Percentiles rank a stretch among this genome's conserved stretches.
Evolutionary conservation across 2,888 invertebrate species (phyloP).

Genomic region (Apotomis turbidana): DNA sequence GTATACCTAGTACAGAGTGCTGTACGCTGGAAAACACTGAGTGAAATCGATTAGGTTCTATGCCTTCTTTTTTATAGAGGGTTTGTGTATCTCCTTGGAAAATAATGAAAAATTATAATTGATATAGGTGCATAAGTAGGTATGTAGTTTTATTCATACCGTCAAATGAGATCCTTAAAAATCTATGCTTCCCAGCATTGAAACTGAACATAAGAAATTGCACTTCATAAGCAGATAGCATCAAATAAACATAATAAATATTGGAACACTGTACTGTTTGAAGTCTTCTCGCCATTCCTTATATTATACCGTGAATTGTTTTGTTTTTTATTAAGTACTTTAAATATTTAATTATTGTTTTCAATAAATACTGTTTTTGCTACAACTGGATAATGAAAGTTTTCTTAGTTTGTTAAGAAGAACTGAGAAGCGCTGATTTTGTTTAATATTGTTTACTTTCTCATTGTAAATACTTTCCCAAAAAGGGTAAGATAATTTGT

Average conservation of each 20-base stretch:
- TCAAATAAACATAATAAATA: constrained; percentile 15
- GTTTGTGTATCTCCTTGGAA: neutral
- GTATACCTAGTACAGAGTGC: constrained; percentile 30
- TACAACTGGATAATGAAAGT: constrained; percentile 3
- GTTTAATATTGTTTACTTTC: constrained; percentile 16
- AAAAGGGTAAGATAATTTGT: constrained; percentile 49
- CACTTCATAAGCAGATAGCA: constrained; percentile 8
- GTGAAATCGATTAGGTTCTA: constrained; percentile 19
- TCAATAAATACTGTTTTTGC: constrained; percentile 13
- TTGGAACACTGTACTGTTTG: constrained; percentile 37
- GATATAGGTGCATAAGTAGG: constrained; percentile 28
- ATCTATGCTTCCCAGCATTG: constrained; percentile 18
- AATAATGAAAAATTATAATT: neutral
- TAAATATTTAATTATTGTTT: constrained; percentile 19
- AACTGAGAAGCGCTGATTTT: constrained; percentile 24
- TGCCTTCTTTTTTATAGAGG: constrained; percentile 3
- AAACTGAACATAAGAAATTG: constrained; percentile 18
- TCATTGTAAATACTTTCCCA: constrained; percentile 41
- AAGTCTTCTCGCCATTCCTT: constrained; percentile 68
- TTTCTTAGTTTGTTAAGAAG: constrained; percentile 19
- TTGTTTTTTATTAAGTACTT: constrained; percentile 43
- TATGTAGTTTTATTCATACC: constrained; percentile 20
- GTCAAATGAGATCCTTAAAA: constrained; percentile 13
- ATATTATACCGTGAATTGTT: constrained; percentile 53
- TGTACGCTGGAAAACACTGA: constrained; percentile 30